A percentile compares a stretch with the other conserved stretches of the same genome.
phyloP scores from a whole-genome alignment of 1,140 invertebrate species.

The Tetramorium simillimum region DNA sequence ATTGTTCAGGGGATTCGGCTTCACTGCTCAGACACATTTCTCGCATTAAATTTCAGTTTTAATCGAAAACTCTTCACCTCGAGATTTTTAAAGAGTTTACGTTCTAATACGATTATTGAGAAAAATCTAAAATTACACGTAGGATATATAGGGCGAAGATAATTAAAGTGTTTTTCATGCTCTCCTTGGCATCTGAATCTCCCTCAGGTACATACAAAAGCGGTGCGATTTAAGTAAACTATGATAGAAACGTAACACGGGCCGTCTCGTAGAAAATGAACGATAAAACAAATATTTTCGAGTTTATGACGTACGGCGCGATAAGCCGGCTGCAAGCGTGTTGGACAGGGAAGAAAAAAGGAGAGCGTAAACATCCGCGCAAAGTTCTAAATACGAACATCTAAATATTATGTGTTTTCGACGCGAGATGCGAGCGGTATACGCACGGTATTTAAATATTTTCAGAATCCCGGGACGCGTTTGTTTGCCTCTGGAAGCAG shows the following conservation, averaged over 20 bases:
- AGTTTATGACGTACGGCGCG: constrained; percentile 1
- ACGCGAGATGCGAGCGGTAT: not conserved
- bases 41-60: not conserved
- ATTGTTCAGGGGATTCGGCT: constrained; percentile 92
- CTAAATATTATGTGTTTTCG: constrained; percentile 35
- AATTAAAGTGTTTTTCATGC: not conserved
- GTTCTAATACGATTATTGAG: not conserved
- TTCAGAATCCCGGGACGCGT: not conserved
- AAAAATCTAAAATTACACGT: not conserved
- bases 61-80: not conserved
- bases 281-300: constrained; percentile 24
- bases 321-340: not conserved
- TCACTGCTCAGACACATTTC: constrained; percentile 84
- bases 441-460: constrained; percentile 21
- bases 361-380: not conserved
- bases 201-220: not conserved
- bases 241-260: not conserved
- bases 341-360: not conserved
- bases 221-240: not conserved
- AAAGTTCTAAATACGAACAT: not conserved
- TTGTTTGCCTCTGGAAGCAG: not conserved
- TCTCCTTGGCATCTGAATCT: not conserved
- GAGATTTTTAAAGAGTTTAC: not conserved
- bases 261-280: constrained; percentile 1
- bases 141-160: not conserved